A percentile compares a stretch with the other conserved stretches of the same genome.
These are phyloP conservation scores for Etheostoma spectabile DNA, from an alignment of 2,113 vertebrate species.

Conservation along the genomic window DNA sequence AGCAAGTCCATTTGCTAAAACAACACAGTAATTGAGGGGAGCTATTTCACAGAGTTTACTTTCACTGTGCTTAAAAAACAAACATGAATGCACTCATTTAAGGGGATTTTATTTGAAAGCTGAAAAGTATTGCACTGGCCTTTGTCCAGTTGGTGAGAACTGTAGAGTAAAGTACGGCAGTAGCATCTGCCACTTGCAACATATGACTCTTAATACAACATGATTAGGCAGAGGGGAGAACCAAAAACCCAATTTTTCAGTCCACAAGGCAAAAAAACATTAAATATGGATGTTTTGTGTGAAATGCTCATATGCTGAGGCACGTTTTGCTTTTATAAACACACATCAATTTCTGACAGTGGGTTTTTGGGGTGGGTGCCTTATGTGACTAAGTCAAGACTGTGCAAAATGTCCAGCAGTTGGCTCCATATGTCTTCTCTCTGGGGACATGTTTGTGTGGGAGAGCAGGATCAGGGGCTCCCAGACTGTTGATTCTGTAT, in stretches of 20 bases:
- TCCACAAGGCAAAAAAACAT: conserved; percentile 15
- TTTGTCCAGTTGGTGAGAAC: conserved; percentile 48
- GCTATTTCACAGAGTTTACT: conserved; percentile 59
- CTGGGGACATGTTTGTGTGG: conserved; percentile 35
- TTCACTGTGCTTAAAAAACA: conserved; percentile 50
- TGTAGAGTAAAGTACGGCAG: conserved; percentile 28
- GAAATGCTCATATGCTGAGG: conserved; percentile 47
- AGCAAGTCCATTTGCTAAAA: conserved; percentile 72
- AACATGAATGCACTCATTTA: conserved; percentile 58
- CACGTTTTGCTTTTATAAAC: conserved; percentile 51
- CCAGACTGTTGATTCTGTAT: conserved; percentile 5
- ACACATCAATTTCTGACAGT: conserved; percentile 56
- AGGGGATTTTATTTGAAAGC: conserved; percentile 48
- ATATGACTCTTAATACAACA: conserved; percentile 20
- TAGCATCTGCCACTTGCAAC: conserved; percentile 28
- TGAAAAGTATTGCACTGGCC: conserved; percentile 38
- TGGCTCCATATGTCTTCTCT: conserved; percentile 35
- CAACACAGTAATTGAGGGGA: conserved; percentile 61
- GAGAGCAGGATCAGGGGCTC: conserved; percentile 8
- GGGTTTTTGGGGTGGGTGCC: conserved; percentile 53
- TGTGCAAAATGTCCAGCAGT: conserved; percentile 53
- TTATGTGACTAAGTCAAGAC: conserved; percentile 58
- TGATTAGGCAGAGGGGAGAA: conserved; percentile 6
- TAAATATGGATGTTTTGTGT: conserved; percentile 62
- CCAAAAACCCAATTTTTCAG: conserved; percentile 20